Base-by-base conservation (phyloP, 2,797 vertebrate genomes). In the Enteromius treurensis region DNA sequence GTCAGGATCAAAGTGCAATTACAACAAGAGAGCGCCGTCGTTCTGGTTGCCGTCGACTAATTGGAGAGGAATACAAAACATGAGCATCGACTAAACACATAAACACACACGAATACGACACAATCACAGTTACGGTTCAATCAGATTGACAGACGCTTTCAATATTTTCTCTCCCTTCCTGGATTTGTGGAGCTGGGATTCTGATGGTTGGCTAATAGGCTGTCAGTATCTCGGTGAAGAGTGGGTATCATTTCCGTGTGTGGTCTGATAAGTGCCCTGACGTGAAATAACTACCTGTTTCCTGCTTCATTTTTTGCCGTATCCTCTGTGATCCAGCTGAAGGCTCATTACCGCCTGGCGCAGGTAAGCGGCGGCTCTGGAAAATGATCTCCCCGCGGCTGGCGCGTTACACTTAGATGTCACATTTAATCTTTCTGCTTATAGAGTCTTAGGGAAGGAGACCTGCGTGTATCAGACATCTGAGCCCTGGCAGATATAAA, bases 191-290 rank as follows among this genome's bases (percentile, higher is more conserved):
- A 77, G 75, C 23, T 26, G 65, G 40, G 23, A 62, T 70, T 70
- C 26, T 77, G 81, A 83, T 77, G 64, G 37, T 34, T 74, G 47
- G 21, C 67, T 85, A 85, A 87, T 84, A 81, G 68, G 73, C 75
- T 87, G 86, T 79, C 81, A 81, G 65, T 17, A 69, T 21, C 32
- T 51, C 45, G 5, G 83, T 55, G 76, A 78, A 73, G 70, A 76
- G 53, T 70, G 51, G 0, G 79, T 75, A 83, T 84, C 62, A 75
- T 58, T 80, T 65, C 45, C 2, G 29, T 4, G 23, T 79, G 62
- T 47, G 74, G 53, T 79, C 77, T 79, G 81, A 81, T 84, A 68
- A 70, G 29, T 77, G 69, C 40, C 76, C 29, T 68, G 78, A 80
- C 40, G 26, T 77, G 34, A 60, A 47, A 69, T 80, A 76, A 77